Conservation (phyloP, 1,140 invertebrate species). For the Ceratina japonica region DNA sequence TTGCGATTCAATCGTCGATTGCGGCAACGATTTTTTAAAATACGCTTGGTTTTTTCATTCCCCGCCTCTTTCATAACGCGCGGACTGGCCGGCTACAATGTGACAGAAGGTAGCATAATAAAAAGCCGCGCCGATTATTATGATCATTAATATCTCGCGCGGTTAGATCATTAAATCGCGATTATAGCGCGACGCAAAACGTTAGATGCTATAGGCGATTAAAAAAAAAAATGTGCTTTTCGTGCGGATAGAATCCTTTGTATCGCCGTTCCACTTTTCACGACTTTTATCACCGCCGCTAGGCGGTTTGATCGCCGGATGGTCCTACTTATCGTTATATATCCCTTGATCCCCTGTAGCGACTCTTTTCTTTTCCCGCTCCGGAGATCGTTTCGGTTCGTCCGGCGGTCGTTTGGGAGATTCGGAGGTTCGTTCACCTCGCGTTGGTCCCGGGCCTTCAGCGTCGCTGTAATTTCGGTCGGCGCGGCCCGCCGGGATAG, state of each 20-base stretch:
- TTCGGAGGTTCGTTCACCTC: constrained; percentile 75
- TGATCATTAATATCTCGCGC: constrained; percentile 47
- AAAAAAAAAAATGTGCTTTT: not conserved
- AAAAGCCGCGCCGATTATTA: constrained; percentile 22
- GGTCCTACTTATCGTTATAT: constrained; percentile 7
- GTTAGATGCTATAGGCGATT: not conserved
- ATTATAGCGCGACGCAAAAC: constrained; percentile 3
- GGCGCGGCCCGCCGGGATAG: not conserved
- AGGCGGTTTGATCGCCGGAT: not conserved
- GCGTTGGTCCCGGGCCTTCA: constrained; percentile 10
- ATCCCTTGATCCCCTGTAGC: not conserved
- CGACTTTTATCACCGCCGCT: constrained; percentile 30
- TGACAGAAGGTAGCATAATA: constrained; percentile 36
- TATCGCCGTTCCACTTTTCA: not conserved
- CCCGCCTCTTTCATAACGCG: not conserved
- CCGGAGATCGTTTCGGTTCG: constrained; percentile 26
- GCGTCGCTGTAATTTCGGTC: too few relatives aligned
- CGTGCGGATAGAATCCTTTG: too few relatives aligned
- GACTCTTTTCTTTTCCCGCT: constrained; percentile 26
- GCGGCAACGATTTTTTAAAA: not conserved
- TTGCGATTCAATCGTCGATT: not conserved
- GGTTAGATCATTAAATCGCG: constrained; percentile 25
- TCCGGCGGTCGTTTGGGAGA: constrained; percentile 56
- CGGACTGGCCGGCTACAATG: constrained; percentile 15
- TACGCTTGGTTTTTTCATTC: not conserved